phyloP scores from a whole-genome alignment of 2,888 invertebrate genomes.

The Acleris sparsana region DNA sequence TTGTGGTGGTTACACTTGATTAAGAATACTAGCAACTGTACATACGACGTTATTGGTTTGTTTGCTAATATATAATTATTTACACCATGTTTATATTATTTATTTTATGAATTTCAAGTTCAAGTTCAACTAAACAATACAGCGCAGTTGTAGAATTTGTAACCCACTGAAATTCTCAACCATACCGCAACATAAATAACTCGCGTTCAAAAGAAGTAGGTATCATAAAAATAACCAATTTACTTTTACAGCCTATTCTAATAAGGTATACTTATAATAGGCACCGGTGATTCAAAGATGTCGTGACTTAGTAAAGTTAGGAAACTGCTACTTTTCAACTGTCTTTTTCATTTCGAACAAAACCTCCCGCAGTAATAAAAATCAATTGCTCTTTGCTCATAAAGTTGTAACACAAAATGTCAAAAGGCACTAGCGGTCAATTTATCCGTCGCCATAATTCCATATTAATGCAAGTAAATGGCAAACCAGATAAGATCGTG shows the following conservation, averaged over 20 bases:
- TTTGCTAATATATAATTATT: no score
- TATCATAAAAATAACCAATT: constrained; percentile 9
- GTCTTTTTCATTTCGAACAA: constrained; percentile 42
- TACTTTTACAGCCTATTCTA: constrained; percentile 18
- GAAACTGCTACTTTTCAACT: constrained; percentile 40
- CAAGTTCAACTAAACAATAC: no score
- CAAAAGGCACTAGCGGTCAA: constrained; percentile 50
- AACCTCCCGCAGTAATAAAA: constrained; percentile 41
- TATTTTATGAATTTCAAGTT: no score
- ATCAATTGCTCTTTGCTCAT: constrained; percentile 44
- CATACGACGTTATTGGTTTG: no score
- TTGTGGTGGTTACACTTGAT: no score
- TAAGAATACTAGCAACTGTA: no score
- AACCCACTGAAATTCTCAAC: background rate
- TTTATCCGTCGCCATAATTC: constrained; percentile 58
- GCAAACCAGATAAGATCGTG: constrained; percentile 67
- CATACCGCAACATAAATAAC: background rate
- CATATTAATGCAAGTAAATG: constrained; percentile 67
- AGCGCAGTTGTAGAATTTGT: no score
- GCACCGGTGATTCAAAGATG: constrained; percentile 28
- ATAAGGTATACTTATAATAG: constrained; percentile 15
- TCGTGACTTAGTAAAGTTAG: constrained; percentile 45
- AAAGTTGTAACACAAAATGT: constrained; percentile 42
- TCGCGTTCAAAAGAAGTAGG: background rate
- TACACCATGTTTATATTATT: no score